These are phyloP conservation scores for Quadroppia sp. DNA, from an alignment of 2,888 invertebrate species.

Conservation along the genomic window DNA sequence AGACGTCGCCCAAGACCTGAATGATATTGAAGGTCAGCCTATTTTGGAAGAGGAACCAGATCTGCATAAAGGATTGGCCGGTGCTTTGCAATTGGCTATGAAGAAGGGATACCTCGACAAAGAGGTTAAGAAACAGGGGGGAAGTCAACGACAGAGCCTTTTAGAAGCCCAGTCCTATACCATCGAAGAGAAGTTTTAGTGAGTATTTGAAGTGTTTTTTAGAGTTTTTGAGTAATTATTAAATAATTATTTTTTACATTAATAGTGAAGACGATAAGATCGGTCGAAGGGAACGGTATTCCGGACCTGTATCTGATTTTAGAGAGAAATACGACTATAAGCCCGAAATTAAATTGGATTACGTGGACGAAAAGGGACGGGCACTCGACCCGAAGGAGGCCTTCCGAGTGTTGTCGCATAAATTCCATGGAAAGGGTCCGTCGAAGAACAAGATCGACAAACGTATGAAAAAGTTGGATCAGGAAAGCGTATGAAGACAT, in stretches of 20 bases:
- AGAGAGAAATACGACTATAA: conserved; percentile 84
- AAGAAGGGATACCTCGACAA: conserved; percentile 89
- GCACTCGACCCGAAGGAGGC: conserved; percentile 92
- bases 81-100: conserved; percentile 80
- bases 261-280: conserved; percentile 71
- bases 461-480: conserved; percentile 85
- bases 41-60: conserved; percentile 89
- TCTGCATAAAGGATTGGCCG: conserved; percentile 83
- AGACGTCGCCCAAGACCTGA: conserved; percentile 45
- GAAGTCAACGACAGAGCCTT: conserved; percentile 65
- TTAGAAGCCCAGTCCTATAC: conserved; percentile 73
- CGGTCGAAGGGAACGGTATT: conserved; percentile 57
- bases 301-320: conserved; percentile 84
- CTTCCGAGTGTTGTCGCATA: conserved; percentile 79
- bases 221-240: neutral
- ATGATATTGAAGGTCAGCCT: conserved; percentile 53
- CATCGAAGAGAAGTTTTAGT: conserved; percentile 50
- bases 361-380: conserved; percentile 93
- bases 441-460: conserved; percentile 98
- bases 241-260: conserved; percentile 6
- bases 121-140: conserved; percentile 68
- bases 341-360: conserved; percentile 91
- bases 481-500: conserved; percentile 69
- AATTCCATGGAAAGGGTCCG: conserved; percentile 98
- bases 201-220: conserved; percentile 47